These are phyloP conservation scores for Eira barbara DNA, from an alignment of 2,113 vertebrate species.

Conservation along the genomic window DNA sequence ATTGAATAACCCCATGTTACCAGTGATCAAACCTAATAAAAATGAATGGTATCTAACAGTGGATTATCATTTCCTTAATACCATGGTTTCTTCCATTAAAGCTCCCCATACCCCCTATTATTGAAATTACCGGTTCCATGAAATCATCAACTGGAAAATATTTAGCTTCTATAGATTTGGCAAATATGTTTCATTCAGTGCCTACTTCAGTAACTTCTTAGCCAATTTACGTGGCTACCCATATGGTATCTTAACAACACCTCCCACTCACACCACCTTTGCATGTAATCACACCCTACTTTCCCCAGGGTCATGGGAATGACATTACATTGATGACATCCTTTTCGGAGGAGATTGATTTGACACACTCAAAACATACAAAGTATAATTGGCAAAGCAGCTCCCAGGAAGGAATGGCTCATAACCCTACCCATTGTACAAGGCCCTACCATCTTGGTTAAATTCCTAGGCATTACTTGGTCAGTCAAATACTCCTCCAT, in stretches of 20 bases:
- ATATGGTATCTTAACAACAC: background rate
- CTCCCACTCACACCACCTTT: background rate
- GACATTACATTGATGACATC: background rate
- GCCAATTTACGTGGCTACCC: background rate
- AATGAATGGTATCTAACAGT: background rate
- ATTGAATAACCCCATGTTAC: background rate
- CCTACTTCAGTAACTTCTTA: background rate
- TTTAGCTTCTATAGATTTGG: background rate
- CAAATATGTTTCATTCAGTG: background rate
- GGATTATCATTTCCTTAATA: background rate
- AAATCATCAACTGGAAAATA: background rate
- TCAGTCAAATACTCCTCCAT: background rate
- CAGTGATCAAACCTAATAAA: background rate
- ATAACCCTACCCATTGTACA: fast-evolving
- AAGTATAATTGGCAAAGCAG: background rate
- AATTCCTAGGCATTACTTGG: background rate
- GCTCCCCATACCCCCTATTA: background rate
- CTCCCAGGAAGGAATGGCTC: background rate
- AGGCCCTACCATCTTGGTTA: background rate
- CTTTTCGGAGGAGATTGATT: background rate
- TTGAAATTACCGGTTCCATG: background rate
- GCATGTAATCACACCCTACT: background rate
- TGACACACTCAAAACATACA: background rate
- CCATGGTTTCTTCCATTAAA: background rate
- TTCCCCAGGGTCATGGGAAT: background rate